These are phyloP conservation scores for Gracilinanus agilis DNA, from an alignment of 2,113 vertebrate species.

Conservation along the genomic window DNA sequence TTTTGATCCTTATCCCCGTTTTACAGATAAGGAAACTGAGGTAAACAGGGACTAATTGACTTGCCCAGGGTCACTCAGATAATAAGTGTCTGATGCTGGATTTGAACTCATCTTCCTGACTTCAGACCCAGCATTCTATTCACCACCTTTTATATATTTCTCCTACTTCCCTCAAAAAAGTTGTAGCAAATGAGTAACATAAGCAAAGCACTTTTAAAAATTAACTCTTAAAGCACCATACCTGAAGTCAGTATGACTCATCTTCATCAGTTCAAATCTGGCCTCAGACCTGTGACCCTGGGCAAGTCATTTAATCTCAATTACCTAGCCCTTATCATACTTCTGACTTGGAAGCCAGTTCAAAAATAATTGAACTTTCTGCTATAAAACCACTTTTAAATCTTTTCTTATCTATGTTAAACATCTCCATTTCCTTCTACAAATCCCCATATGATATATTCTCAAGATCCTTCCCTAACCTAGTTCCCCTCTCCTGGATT, in stretches of 20 bases:
- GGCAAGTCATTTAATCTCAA: too few relatives aligned
- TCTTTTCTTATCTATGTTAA: background rate
- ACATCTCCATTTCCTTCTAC: background rate
- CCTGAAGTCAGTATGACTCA: too few relatives aligned
- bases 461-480: background rate
- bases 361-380: background rate
- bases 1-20: background rate
- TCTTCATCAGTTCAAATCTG: too few relatives aligned
- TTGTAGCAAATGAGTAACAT: background rate
- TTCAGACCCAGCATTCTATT: background rate
- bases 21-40: background rate
- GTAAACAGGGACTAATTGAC: background rate
- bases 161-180: background rate
- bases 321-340: too few relatives aligned
- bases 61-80: too few relatives aligned
- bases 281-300: too few relatives aligned
- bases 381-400: background rate
- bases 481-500: background rate
- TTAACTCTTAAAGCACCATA: background rate
- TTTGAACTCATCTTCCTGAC: background rate
- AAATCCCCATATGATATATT: background rate
- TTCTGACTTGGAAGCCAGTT: background rate
- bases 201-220: background rate
- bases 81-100: background rate
- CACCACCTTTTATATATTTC: background rate